Base-by-base conservation (phyloP, 2,888 invertebrate genomes). In the Rhopalosiphum nymphaeae region DNA sequence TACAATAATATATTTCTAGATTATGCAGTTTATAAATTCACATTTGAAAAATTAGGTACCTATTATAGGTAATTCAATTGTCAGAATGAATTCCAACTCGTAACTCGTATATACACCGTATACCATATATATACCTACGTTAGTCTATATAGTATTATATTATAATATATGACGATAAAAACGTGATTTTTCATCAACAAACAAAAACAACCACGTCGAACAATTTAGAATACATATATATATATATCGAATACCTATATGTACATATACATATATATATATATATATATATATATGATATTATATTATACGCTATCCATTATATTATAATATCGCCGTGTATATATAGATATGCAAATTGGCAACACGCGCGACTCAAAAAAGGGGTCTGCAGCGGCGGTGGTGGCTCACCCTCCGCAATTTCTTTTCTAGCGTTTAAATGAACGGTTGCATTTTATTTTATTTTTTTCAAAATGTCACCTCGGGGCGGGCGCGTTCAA, bases 401-500 rank as follows among this genome's bases (percentile, higher is more conserved):
- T 13, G 57, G 44, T n/a, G 57, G 36, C 56, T 36, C 84, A 85
- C 57, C 57, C 78, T 57, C 57, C 57, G 46, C 89, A 56, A 85
- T 85, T 89, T 93, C 56, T 90, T 93, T 89, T 93, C 93, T 87
- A 87, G 87, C 87, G 67, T 92, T 67, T 46, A 26, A 78, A 78
- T 21, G 78, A 78, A 78, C 78, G 78, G 78, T 53, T 91, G 57
- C 44, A 25, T 91, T 36, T 61, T 36, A 61, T 92, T 49, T 53
- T 86, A 36, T 56, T 90, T 56, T 90, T 94, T 67, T 49, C 61
- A 61, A 91, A 94, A 94, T 42, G 67, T 86, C 94, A 94, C 94
- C 93, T 94, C 86, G 29, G 90, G 94, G 94, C 61, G 85, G 90
- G 86, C 53, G 90, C 90, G 42, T 94, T 94, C 94, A 67, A 94